Base-by-base conservation (phyloP, 1,140 invertebrate species). In the Trichonephila clavipes region DNA sequence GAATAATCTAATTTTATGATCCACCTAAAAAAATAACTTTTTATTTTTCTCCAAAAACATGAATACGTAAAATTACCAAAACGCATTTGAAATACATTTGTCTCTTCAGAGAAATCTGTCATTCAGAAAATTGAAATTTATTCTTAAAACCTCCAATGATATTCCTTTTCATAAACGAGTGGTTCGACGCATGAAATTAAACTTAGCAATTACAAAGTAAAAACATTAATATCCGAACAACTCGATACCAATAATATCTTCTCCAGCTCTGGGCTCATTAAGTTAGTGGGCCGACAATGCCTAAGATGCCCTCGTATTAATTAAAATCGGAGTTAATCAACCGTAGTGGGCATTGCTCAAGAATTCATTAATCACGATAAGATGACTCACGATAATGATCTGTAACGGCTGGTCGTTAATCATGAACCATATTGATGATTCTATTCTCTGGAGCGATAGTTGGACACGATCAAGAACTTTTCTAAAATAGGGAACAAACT, bases 351-450 rank as follows among this genome's bases (percentile, higher is more conserved):
- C 51, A 61, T 24, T 81, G 72, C 44, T 82, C 51, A 81, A 90
- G 72, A 90, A 90, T 90, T 90, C 89, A 90, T 90, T 90, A 82
- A 90, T 90, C 72, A 90, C 61, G 72, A 90, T 90, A 90, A 90
- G 69, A 82, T 90, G 72, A 90, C 89, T 82, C 64, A 82, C 58
- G 89, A 90, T 90, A 90, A 90, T 90, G 89, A 90, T 90, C 89
- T 81, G 51, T 82, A 81, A 90, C 51, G 72, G 24, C n/a, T 59
- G 69, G 82, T 90, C 89, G 89, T 90, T 90, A 90, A 90, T 90
- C 89, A 90, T 89, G 18, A 40, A 40, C 89, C 14, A 81, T 90
- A 90, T 62, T 81, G 89, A 90, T 82, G 89, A 82, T 81, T 81
- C 44, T 62, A 90, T 90, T 81, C 72, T 61, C 77, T 14, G 21